A percentile compares a stretch with the other conserved stretches of the same genome.
Evolutionary conservation across 2,113 vertebrate species (phyloP).

Genomic region (Urocitellus parryii): DNA sequence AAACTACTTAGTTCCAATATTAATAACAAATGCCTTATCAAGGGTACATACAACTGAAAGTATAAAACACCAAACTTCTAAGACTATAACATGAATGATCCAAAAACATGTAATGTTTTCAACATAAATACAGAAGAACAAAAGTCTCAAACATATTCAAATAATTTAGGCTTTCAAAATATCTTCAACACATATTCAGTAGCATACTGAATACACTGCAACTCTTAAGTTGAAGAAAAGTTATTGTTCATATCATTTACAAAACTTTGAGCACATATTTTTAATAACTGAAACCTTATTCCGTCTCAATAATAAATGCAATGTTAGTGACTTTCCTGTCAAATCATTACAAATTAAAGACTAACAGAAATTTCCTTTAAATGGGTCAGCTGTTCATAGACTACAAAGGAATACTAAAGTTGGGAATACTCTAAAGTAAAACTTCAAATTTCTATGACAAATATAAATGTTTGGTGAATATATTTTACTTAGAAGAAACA

Average conservation of each 20-base stretch:
- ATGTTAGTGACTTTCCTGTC: background rate
- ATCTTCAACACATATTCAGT: conserved; percentile 52
- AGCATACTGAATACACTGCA: conserved; percentile 45
- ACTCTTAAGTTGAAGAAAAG: conserved; percentile 42
- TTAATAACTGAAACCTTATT: conserved; percentile 28
- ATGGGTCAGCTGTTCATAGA: conserved; percentile 37
- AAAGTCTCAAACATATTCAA: conserved; percentile 64
- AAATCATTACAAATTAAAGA: conserved; percentile 50
- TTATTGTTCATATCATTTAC: conserved; percentile 7
- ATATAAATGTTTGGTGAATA: background rate
- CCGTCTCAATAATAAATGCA: conserved; percentile 26
- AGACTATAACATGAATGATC: conserved; percentile 1
- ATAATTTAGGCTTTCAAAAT: conserved; percentile 58
- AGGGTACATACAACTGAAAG: background rate
- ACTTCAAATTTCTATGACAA: conserved; percentile 36
- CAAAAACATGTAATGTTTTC: conserved; percentile 54
- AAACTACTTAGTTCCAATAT: conserved; percentile 64
- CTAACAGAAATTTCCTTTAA: conserved; percentile 40
- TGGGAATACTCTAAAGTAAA: background rate
- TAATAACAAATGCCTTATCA: conserved; percentile 6
- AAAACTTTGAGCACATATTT: conserved; percentile 27
- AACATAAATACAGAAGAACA: conserved; percentile 37
- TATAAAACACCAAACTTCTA: conserved; percentile 55
- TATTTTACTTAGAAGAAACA: conserved; percentile 24
- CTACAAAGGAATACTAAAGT: background rate